These are phyloP conservation scores for Punctoribates punctum DNA, from an alignment of 2,888 invertebrate genomes.

Conservation along the genomic window DNA sequence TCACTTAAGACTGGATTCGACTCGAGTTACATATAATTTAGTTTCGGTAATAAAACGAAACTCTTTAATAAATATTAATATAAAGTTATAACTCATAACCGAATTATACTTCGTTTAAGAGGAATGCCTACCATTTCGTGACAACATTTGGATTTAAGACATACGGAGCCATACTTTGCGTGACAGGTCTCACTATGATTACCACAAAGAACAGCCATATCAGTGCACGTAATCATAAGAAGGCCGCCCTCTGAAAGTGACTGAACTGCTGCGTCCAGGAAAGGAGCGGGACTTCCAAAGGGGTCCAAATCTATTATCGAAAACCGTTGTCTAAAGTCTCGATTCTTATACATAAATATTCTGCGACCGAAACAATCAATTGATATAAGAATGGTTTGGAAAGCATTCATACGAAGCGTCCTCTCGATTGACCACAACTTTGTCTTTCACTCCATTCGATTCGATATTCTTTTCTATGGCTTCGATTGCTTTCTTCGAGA, in stretches of 20 bases:
- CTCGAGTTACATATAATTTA: too few relatives aligned
- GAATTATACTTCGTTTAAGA: background rate
- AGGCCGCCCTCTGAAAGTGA: constrained; percentile 58
- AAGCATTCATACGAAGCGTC: constrained; percentile 64
- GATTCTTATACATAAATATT: constrained; percentile 77
- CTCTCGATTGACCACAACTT: constrained; percentile 70
- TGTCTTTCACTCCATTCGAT: constrained; percentile 68
- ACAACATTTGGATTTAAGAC: constrained; percentile 77
- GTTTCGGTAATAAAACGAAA: too few relatives aligned
- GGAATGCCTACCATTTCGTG: constrained; percentile 77
- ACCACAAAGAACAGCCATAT: constrained; percentile 93
- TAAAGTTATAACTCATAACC: background rate
- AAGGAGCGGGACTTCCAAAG: constrained; percentile 89
- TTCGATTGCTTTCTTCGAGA: constrained; percentile 76
- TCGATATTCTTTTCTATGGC: constrained; percentile 76
- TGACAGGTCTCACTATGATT: constrained; percentile 90
- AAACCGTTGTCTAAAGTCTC: constrained; percentile 63
- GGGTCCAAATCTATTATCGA: constrained; percentile 94
- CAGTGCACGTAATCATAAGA: constrained; percentile 91
- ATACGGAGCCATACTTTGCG: constrained; percentile 86
- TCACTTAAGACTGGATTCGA: too few relatives aligned
- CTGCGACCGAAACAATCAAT: constrained; percentile 57
- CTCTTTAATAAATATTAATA: too few relatives aligned
- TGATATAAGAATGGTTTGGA: background rate
- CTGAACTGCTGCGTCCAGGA: constrained; percentile 79